Percentiles rank a stretch among this genome's conserved stretches.
Evolutionary conservation across 2,888 invertebrate species (phyloP).

Genomic region (Phasia obesa): DNA sequence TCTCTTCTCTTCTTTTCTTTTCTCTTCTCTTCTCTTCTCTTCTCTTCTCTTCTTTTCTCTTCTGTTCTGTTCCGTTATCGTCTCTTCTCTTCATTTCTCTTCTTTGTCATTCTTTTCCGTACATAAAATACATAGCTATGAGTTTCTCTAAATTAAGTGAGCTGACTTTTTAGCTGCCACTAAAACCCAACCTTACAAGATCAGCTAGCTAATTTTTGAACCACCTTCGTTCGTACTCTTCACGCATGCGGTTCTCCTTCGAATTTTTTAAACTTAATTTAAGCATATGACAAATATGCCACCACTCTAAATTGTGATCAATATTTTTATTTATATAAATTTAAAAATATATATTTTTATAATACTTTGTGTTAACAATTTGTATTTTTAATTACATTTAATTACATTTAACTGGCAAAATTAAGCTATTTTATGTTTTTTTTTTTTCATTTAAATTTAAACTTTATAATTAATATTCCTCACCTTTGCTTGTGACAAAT

Average conservation of each 20-base stretch:
- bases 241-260: slow-evolving; percentile 67
- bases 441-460: slow-evolving; percentile 22
- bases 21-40: too few relatives aligned
- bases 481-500: slow-evolving; percentile 46
- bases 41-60: too few relatives aligned
- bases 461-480: slow-evolving; percentile 49
- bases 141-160: too few relatives aligned
- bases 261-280: slow-evolving; percentile 59
- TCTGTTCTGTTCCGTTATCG: too few relatives aligned
- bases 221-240: slow-evolving; percentile 24
- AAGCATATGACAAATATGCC: slow-evolving; percentile 61
- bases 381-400: slow-evolving; percentile 66
- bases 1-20: too few relatives aligned
- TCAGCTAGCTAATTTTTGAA: not conserved
- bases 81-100: too few relatives aligned
- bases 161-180: too few relatives aligned
- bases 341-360: not conserved
- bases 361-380: not conserved
- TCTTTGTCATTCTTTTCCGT: too few relatives aligned
- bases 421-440: slow-evolving; percentile 2
- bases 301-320: slow-evolving; percentile 31
- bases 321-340: too few relatives aligned
- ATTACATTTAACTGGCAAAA: slow-evolving; percentile 59
- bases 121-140: too few relatives aligned
- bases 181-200: not conserved